These are phyloP conservation scores for Rhombomys opimus DNA, from an alignment of 2,113 vertebrate genomes.

Conservation along the genomic window DNA sequence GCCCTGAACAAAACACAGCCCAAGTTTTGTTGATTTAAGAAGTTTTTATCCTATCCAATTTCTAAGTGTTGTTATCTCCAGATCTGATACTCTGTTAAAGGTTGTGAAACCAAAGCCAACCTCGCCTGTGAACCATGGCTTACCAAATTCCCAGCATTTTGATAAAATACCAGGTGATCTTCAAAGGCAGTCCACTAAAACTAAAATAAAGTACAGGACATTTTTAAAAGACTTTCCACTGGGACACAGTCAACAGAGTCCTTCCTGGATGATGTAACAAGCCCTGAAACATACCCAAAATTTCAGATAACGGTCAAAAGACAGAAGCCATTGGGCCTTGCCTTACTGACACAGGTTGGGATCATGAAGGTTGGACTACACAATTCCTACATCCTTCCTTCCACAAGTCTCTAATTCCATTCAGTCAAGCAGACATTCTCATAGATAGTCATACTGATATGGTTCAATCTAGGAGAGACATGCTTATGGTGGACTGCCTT, in stretches of 20 bases:
- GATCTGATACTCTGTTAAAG: not conserved
- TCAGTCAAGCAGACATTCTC: not conserved
- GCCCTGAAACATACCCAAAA: not conserved
- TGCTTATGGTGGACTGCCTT: not conserved
- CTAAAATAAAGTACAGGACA: not conserved
- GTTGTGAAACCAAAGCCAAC: not conserved
- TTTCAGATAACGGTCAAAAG: not conserved
- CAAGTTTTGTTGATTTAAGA: conserved; percentile 14
- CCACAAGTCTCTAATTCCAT: not conserved
- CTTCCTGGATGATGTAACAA: not conserved
- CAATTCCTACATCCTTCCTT: not conserved
- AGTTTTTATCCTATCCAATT: not conserved
- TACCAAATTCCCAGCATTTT: conserved; percentile 11
- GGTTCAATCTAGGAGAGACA: not conserved
- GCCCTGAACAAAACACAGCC: not conserved
- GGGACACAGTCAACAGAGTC: not conserved
- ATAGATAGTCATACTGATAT: not conserved
- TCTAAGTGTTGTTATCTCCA: conserved; percentile 29
- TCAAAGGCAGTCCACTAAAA: conserved; percentile 17
- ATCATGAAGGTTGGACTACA: not conserved
- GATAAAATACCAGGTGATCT: not conserved
- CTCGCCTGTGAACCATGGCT: not conserved
- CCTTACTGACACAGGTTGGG: not conserved
- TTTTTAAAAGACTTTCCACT: not conserved
- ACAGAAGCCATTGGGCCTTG: not conserved